Evolutionary conservation across 2,888 invertebrate species (phyloP).

Genomic region (Platerodrilus igneus): DNA sequence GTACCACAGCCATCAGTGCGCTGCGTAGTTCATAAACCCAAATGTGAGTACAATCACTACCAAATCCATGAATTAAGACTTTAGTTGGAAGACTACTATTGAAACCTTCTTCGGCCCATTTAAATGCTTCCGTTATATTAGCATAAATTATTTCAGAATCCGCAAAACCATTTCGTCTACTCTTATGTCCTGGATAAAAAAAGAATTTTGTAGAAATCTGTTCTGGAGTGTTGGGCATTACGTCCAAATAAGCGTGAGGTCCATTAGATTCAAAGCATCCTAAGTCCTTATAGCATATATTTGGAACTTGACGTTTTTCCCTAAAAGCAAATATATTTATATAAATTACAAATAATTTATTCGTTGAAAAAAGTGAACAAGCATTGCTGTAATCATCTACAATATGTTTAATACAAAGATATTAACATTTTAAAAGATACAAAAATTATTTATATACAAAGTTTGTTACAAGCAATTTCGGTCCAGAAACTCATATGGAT

Average conservation of each 20-base stretch:
- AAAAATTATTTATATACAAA: too few relatives aligned
- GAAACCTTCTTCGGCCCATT: conserved; percentile 61
- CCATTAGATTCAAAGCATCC: conserved; percentile 92
- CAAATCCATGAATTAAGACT: conserved; percentile 90
- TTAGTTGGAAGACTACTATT: conserved; percentile 65
- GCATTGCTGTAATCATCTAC: too few relatives aligned
- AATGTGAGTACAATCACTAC: conserved; percentile 83
- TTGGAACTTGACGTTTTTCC: conserved; percentile 67
- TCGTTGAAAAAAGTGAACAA: too few relatives aligned
- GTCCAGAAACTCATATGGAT: too few relatives aligned
- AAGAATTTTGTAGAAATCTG: conserved; percentile 82
- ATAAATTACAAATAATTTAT: too few relatives aligned
- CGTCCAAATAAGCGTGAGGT: conserved; percentile 85
- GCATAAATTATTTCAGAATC: conserved; percentile 67
- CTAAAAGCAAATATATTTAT: too few relatives aligned
- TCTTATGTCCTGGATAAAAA: conserved; percentile 63
- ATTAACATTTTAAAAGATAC: too few relatives aligned
- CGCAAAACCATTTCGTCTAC: conserved; percentile 51
- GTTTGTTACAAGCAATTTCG: too few relatives aligned
- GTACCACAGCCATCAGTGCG: conserved; percentile 82
- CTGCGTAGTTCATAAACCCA: conserved; percentile 94
- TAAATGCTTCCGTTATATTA: conserved; percentile 67
- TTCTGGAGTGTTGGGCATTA: conserved; percentile 79
- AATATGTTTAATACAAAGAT: too few relatives aligned
- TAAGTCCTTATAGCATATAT: conserved; percentile 82